A percentile compares a stretch with the other conserved stretches of the same genome.
Evolutionary conservation across 2,888 invertebrate species (phyloP).

Genomic region (Rhabditoides inermis): DNA sequence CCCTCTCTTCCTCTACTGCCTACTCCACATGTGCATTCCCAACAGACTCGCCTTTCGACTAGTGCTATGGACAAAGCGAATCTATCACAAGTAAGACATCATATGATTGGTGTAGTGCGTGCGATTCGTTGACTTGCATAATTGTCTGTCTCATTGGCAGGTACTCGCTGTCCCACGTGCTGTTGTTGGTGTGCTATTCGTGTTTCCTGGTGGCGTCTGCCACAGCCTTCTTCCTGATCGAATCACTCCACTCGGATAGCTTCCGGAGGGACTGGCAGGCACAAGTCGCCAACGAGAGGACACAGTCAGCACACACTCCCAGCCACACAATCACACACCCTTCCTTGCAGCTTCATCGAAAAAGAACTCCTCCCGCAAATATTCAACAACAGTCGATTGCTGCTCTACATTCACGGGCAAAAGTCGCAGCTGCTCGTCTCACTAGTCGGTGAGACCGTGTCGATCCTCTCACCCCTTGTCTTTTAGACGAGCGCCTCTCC

Average conservation of each 20-base stretch:
- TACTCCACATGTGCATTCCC: conserved; percentile 12
- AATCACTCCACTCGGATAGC: conserved; percentile 6
- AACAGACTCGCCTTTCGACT: conserved; percentile 9
- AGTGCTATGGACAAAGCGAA: conserved; percentile 13
- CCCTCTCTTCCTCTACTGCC: too few species aligned
- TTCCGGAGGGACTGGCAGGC: conserved; percentile 7
- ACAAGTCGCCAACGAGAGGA: too few species aligned
- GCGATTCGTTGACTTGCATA: too few species aligned
- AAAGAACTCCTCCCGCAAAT: conserved; percentile 26
- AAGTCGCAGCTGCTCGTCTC: conserved; percentile 13
- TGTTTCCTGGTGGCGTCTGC: conserved; percentile 17
- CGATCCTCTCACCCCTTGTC: conserved; percentile 5
- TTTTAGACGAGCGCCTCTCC: conserved; percentile 17
- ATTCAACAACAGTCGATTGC: conserved; percentile 34
- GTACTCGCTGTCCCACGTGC: conserved; percentile 20
- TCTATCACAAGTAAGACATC: conserved; percentile 23
- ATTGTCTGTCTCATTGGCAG: conserved; percentile 8
- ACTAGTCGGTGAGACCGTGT: neutral
- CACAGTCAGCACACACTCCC: conserved; percentile 1
- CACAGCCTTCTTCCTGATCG: conserved; percentile 17
- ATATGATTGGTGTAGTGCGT: too few species aligned
- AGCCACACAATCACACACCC: neutral
- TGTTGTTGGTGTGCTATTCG: conserved; percentile 19
- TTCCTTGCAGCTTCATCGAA: conserved; percentile 15
- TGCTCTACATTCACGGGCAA: conserved; percentile 28